These are phyloP conservation scores for Aphaenogaster ashmeadi DNA, from an alignment of 1,140 invertebrate species.

Conservation along the genomic window DNA sequence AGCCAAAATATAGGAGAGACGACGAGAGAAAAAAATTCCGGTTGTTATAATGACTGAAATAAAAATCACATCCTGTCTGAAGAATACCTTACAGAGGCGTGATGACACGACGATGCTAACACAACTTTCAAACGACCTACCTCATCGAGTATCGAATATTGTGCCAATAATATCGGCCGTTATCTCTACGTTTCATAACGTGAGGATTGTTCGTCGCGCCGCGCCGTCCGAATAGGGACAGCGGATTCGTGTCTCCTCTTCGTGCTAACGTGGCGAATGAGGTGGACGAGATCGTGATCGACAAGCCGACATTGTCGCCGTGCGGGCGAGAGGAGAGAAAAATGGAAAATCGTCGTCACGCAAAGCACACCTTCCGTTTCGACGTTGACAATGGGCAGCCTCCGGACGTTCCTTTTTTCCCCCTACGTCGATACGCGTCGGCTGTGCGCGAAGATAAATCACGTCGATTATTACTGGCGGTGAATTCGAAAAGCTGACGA, in stretches of 20 bases:
- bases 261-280: slow-evolving; percentile 52
- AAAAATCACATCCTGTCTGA: not conserved
- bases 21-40: not conserved
- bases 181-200: slow-evolving; percentile 32
- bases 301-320: slow-evolving; percentile 53
- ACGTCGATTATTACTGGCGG: slow-evolving; percentile 39
- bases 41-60: not conserved
- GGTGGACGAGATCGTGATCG: slow-evolving; percentile 57
- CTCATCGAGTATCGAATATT: slow-evolving; percentile 44
- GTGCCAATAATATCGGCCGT: slow-evolving; percentile 44
- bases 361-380: slow-evolving; percentile 54
- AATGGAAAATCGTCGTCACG: slow-evolving; percentile 57
- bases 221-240: slow-evolving; percentile 5
- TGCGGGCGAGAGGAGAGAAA: slow-evolving; percentile 26
- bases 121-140: slow-evolving; percentile 7
- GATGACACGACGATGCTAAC: slow-evolving; percentile 4
- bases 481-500: slow-evolving; percentile 25
- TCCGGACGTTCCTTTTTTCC: slow-evolving; percentile 38
- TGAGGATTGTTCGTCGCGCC: slow-evolving; percentile 20
- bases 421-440: slow-evolving; percentile 51
- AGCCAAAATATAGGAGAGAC: not conserved
- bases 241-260: slow-evolving; percentile 31
- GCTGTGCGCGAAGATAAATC: slow-evolving; percentile 44
- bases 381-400: slow-evolving; percentile 56
- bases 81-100: not conserved